phyloP scores from a whole-genome alignment of 2,888 invertebrate genomes.

The Sphinx pinastri region DNA sequence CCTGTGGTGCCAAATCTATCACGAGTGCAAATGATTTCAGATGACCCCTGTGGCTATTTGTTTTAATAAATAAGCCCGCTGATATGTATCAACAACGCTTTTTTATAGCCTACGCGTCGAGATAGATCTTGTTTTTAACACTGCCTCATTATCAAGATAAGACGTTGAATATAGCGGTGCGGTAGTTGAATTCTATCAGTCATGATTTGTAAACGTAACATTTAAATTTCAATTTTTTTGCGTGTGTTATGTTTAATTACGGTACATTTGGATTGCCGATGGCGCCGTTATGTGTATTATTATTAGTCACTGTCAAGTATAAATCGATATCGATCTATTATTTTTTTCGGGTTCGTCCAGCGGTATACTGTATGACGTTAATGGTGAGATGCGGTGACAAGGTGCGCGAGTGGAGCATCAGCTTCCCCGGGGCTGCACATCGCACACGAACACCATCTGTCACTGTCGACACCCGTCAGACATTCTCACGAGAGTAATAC shows the following conservation, averaged over 20 bases:
- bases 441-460: background rate
- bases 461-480: constrained; percentile 14
- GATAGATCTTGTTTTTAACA: constrained; percentile 54
- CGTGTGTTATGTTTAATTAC: constrained; percentile 24
- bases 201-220: constrained; percentile 36
- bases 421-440: background rate
- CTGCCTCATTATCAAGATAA: constrained; percentile 53
- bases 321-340: constrained; percentile 12
- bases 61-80: constrained; percentile 53
- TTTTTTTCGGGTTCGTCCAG: background rate
- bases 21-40: constrained; percentile 50
- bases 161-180: constrained; percentile 42
- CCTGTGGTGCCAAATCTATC: constrained; percentile 45
- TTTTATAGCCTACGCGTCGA: constrained; percentile 50
- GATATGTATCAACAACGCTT: constrained; percentile 56
- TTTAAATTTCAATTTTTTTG: constrained; percentile 23
- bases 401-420: background rate
- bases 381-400: constrained; percentile 8
- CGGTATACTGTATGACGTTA: background rate
- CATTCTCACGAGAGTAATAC: constrained; percentile 42
- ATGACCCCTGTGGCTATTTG: constrained; percentile 53
- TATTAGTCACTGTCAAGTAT: constrained; percentile 13
- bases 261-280: constrained; percentile 19
- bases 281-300: constrained; percentile 20
- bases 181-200: constrained; percentile 44